Base-by-base conservation (phyloP, 1,140 invertebrate species). In the Zaprionus kolodkinae region DNA sequence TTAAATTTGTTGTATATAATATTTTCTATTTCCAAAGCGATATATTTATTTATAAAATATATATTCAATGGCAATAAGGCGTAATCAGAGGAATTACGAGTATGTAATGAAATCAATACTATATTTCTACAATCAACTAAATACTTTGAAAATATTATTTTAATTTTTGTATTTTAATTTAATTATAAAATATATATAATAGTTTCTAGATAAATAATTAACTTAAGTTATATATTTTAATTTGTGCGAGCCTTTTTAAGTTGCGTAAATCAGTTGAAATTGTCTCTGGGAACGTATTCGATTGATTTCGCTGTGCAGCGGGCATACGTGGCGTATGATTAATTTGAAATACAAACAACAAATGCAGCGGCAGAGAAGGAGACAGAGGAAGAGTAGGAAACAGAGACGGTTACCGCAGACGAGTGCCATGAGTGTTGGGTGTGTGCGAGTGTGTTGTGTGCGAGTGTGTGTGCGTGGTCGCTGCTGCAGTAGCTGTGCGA, bases 291-390 rank as follows among this genome's bases (percentile, higher is more conserved):
- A 87, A 86, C 79, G 45, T 43, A 43, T 30, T 17, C 45, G 75
- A 84, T 72, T 84, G 66, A 78, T 75, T 78, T 74, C 43, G 62
- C 30, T 21, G n/a, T 56, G 80, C 40, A 15, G 25, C 61, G 65
- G 52, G 75, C 72, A 83, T 57, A 71, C 40, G 60, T 72, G 74
- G 78, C 85, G 85, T 88, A 89, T 89, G 85, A 88, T 88, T 88
- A 88, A 88, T 88, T 89, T 88, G 85, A 88, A 88, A 88, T 81
- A 84, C 81, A 88, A 89, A 88, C 85, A 89, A 89, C 75, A 38
- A 73, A 70, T 61, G 61, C 55, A 60, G 6, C 1, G 21, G 64
- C 75, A 45, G 61, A 65, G 66, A 66, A 56, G 68, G 66, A 68
- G 30, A 55, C 75, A 69, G 78, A 21, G 27, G 0, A 30, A 30